Evolutionary conservation across 2,888 invertebrate species (phyloP).

Genomic region (Agrilus mali): DNA sequence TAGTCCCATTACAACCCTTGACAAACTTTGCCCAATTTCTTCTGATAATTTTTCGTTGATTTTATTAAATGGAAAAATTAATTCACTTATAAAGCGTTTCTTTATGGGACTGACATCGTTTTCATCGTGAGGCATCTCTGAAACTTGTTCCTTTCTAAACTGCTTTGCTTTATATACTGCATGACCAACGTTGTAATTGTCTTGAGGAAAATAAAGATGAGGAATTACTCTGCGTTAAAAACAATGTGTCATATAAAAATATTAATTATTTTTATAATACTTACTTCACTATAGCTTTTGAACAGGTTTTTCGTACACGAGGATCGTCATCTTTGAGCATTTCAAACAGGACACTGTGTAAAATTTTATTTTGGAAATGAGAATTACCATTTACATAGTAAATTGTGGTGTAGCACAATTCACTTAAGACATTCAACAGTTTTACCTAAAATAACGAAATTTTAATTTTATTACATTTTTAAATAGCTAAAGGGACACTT

Average conservation of each 20-base stretch:
- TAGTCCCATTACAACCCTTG: slow-evolving; percentile 41
- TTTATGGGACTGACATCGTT: slow-evolving; percentile 23
- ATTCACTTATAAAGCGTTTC: slow-evolving; percentile 37
- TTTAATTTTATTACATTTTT: background rate
- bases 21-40: slow-evolving; percentile 39
- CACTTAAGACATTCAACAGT: slow-evolving; percentile 47
- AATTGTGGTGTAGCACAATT: slow-evolving; percentile 45
- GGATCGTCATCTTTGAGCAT: slow-evolving; percentile 64
- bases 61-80: slow-evolving; percentile 38
- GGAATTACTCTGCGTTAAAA: slow-evolving; percentile 35
- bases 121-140: slow-evolving; percentile 16
- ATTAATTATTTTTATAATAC: slow-evolving; percentile 13
- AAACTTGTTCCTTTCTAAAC: slow-evolving; percentile 29
- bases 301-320: slow-evolving; percentile 60
- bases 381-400: slow-evolving; percentile 38
- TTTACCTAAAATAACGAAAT: slow-evolving; percentile 37
- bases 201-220: slow-evolving; percentile 32
- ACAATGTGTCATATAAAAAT: slow-evolving; percentile 1
- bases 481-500: slow-evolving; percentile 17
- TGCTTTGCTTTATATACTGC: slow-evolving; percentile 39
- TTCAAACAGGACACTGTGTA: slow-evolving; percentile 47
- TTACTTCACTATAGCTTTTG: slow-evolving; percentile 52
- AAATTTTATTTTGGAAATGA: slow-evolving; percentile 45
- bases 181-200: slow-evolving; percentile 39
- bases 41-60: slow-evolving; percentile 22